Evolutionary conservation across 2,113 vertebrate species (phyloP).

Genomic region (Barbus barbus): DNA sequence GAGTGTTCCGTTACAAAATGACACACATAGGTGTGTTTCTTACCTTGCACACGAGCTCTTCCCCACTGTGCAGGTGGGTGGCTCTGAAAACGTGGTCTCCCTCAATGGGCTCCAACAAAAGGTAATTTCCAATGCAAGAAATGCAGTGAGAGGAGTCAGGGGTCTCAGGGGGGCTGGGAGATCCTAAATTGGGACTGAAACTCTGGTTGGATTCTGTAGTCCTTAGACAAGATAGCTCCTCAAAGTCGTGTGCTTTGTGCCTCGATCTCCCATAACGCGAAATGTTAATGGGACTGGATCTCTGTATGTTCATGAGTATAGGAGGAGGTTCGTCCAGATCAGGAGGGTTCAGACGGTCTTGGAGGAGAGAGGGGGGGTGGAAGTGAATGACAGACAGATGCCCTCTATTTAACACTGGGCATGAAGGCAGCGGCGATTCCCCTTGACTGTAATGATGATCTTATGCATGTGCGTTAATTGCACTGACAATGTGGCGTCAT

Average conservation of each 20-base stretch:
- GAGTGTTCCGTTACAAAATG: background rate
- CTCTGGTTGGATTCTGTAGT: constrained; percentile 91
- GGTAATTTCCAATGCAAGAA: constrained; percentile 98
- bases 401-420: constrained; percentile 31
- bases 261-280: constrained; percentile 97
- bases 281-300: constrained; percentile 98
- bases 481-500: background rate
- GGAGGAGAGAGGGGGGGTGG: background rate
- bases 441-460: constrained; percentile 15
- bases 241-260: constrained; percentile 98
- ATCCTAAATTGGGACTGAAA: constrained; percentile 97
- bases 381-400: constrained; percentile 27
- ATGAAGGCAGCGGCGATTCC: constrained; percentile 29
- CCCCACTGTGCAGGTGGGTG: constrained; percentile 95
- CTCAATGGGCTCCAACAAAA: constrained; percentile 97
- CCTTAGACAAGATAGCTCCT: constrained; percentile 92
- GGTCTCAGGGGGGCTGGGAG: constrained; percentile 98
- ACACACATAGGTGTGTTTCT: constrained; percentile 35
- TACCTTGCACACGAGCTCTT: constrained; percentile 99
- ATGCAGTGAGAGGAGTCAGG: constrained; percentile 97
- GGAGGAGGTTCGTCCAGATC: constrained; percentile 70
- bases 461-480: constrained; percentile 3
- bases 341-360: constrained; percentile 42
- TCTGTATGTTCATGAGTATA: constrained; percentile 99
- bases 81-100: constrained; percentile 98